A percentile compares a stretch with the other conserved stretches of the same genome.
phyloP scores from a whole-genome alignment of 1,140 invertebrate species.

The Drosophila subpulchrella region DNA sequence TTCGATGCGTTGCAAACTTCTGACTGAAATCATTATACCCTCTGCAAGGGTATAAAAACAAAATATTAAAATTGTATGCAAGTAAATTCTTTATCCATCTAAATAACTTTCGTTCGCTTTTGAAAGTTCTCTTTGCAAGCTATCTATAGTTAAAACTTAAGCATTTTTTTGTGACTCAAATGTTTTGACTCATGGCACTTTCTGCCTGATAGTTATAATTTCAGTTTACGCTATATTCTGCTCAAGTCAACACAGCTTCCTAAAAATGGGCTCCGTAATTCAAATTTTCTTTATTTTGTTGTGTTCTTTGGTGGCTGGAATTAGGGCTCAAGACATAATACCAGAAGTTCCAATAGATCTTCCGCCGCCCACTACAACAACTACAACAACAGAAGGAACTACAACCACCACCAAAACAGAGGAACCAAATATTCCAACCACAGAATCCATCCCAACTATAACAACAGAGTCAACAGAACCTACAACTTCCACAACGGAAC shows the following conservation, averaged over 20 bases:
- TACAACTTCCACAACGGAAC: neutral
- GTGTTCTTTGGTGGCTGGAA: neutral
- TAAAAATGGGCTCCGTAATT: neutral
- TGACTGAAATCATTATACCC: too few species aligned
- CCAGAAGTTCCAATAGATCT: slow-evolving; percentile 59
- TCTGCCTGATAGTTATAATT: too few species aligned
- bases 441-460: neutral
- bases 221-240: neutral
- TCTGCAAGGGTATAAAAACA: too few species aligned
- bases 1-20: too few species aligned
- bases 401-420: slow-evolving; percentile 1
- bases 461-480: neutral
- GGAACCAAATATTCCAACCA: too few species aligned
- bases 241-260: neutral
- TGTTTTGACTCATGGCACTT: too few species aligned
- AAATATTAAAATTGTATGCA: too few species aligned
- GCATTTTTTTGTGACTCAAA: too few species aligned
- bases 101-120: too few species aligned
- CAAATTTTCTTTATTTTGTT: neutral
- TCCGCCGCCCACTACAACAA: slow-evolving; percentile 2
- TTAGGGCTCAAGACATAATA: slow-evolving; percentile 32
- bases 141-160: too few species aligned
- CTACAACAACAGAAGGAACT: slow-evolving; percentile 5
- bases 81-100: too few species aligned
- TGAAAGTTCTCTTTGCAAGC: too few species aligned